These are phyloP conservation scores for Polylopha cassiicola DNA, from an alignment of 2,888 invertebrate genomes.

Conservation along the genomic window DNA sequence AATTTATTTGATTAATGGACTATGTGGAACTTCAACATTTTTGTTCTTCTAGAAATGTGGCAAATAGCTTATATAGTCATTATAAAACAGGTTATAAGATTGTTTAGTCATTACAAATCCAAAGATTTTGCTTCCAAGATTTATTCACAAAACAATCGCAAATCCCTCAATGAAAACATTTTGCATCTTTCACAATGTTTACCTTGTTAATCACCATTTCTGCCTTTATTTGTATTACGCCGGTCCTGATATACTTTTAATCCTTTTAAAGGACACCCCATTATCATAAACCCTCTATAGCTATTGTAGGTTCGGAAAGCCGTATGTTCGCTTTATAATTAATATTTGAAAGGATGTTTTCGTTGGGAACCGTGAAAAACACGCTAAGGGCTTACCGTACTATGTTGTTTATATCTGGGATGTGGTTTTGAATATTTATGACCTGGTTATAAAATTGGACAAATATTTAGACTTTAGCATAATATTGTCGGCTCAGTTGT, in stretches of 20 bases:
- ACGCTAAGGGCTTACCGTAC: constrained; percentile 4
- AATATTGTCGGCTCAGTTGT: no score
- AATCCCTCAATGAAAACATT: constrained; percentile 25
- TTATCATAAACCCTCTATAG: constrained; percentile 37
- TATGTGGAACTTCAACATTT: no score
- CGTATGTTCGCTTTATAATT: constrained; percentile 29
- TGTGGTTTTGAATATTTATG: no score
- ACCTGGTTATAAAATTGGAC: constrained; percentile 5
- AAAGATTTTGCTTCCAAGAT: no score
- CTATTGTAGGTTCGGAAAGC: constrained; percentile 32
- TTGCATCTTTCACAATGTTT: constrained; percentile 33
- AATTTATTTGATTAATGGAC: no score
- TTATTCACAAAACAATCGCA: constrained; percentile 9
- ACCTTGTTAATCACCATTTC: constrained; percentile 30
- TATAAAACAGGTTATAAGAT: no score
- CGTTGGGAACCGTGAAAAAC: constrained; percentile 18
- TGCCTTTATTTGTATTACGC: constrained; percentile 32
- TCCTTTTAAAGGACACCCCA: constrained; percentile 37
- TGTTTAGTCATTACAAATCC: no score
- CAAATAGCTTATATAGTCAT: no score
- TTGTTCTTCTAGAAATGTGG: no score
- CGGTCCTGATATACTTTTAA: constrained; percentile 36
- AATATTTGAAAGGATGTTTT: constrained; percentile 34
- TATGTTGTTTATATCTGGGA: constrained; percentile 2
- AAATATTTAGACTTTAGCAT: background rate